Conservation (phyloP, 2,113 vertebrate genomes). For the Phocoena sinus region DNA sequence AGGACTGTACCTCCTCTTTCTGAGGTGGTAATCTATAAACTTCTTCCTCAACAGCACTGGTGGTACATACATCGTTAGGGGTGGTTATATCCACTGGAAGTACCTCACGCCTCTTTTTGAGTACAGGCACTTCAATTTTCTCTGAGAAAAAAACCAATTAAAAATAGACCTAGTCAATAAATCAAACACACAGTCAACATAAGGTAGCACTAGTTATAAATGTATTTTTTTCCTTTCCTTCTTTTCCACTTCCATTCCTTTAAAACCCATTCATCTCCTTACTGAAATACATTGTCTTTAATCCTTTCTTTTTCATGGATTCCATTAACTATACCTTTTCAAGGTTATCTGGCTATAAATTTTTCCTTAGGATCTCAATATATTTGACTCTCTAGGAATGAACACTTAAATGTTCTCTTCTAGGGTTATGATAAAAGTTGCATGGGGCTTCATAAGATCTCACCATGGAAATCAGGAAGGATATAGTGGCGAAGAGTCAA, state of each 20-base stretch:
- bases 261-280: neutral
- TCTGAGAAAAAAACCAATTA: conserved; percentile 76
- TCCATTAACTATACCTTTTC: neutral
- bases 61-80: conserved; percentile 45
- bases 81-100: conserved; percentile 76
- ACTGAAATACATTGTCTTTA: neutral
- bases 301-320: neutral
- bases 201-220: neutral
- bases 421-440: neutral
- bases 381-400: neutral
- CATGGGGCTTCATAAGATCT: neutral
- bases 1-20: conserved; percentile 40
- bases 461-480: neutral
- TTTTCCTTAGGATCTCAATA: conserved; percentile 2
- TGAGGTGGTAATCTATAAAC: neutral
- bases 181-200: neutral
- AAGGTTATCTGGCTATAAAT: neutral
- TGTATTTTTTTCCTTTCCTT: neutral
- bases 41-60: conserved; percentile 2
- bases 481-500: neutral
- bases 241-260: neutral
- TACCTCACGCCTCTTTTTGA: conserved; percentile 86
- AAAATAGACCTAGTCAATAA: neutral
- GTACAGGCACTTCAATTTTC: conserved; percentile 72
- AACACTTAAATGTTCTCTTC: neutral